These are phyloP conservation scores for Rhagoletis pomonella DNA, from an alignment of 1,140 invertebrate species.

Conservation along the genomic window DNA sequence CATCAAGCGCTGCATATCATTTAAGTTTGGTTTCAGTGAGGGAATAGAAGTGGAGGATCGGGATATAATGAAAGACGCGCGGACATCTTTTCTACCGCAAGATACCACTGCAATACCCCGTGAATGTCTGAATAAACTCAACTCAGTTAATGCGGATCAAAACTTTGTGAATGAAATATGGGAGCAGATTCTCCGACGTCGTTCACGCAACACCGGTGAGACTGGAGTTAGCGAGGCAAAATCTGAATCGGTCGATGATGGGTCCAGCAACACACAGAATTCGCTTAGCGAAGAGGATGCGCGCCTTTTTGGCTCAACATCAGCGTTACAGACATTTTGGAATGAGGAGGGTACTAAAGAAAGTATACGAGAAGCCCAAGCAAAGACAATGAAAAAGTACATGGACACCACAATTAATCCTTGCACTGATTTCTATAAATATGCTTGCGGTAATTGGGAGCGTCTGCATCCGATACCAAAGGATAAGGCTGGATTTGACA, in stretches of 20 bases:
- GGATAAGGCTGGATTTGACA: constrained; percentile 87
- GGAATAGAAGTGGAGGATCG: constrained; percentile 68
- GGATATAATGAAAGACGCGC: constrained; percentile 71
- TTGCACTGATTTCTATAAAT: constrained; percentile 94
- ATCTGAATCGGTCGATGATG: neutral
- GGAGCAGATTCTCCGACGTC: constrained; percentile 20
- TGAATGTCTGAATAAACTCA: constrained; percentile 62
- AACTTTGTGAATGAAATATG: constrained; percentile 41
- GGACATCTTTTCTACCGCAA: constrained; percentile 70
- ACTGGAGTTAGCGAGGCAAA: neutral
- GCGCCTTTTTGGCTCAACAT: constrained; percentile 56
- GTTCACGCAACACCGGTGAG: constrained; percentile 36
- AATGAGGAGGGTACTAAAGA: constrained; percentile 75
- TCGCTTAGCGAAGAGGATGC: constrained; percentile 26
- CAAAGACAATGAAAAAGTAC: constrained; percentile 82
- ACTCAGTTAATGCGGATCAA: neutral
- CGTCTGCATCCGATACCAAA: constrained; percentile 88
- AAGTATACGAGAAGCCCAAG: constrained; percentile 76
- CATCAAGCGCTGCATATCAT: constrained; percentile 65
- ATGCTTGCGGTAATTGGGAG: constrained; percentile 92
- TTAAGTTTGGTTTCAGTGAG: constrained; percentile 65
- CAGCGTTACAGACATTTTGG: constrained; percentile 75
- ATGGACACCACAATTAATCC: constrained; percentile 88
- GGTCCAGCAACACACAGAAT: neutral
- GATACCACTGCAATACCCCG: constrained; percentile 62